These are phyloP conservation scores for Antitype chi DNA, from an alignment of 2,888 invertebrate genomes.

Conservation along the genomic window DNA sequence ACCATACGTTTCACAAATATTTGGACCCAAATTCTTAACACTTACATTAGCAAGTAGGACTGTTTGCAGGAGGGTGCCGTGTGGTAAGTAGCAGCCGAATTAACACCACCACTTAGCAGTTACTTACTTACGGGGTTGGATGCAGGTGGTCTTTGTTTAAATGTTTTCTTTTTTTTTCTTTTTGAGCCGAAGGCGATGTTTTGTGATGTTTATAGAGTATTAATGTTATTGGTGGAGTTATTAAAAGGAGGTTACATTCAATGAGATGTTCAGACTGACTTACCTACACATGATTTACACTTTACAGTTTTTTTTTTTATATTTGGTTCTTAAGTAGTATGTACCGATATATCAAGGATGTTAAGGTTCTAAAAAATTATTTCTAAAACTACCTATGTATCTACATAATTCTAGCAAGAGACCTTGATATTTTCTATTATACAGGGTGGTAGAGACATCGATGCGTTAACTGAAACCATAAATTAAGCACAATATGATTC, in stretches of 20 bases:
- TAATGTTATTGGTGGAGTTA: conserved; percentile 1
- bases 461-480: no score
- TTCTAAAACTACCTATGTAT: no score
- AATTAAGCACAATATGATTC: no score
- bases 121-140: conserved; percentile 83
- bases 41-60: conserved; percentile 76
- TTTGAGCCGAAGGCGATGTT: conserved; percentile 33
- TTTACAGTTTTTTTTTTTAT: no score
- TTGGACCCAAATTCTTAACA: conserved; percentile 80
- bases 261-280: neutral
- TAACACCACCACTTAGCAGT: conserved; percentile 87
- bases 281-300: neutral
- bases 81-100: conserved; percentile 77
- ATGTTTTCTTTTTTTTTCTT: conserved; percentile 70
- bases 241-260: no score
- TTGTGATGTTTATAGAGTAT: conserved; percentile 33
- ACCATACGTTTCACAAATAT: conserved; percentile 74
- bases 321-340: no score
- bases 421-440: no score
- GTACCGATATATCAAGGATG: no score
- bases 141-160: conserved; percentile 90
- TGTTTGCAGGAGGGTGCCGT: conserved; percentile 71
- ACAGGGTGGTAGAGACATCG: no score
- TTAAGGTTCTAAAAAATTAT: no score
- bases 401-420: no score